Base-by-base conservation (phyloP, 2,888 invertebrate species). In the Lasioglossum zephyrum region DNA sequence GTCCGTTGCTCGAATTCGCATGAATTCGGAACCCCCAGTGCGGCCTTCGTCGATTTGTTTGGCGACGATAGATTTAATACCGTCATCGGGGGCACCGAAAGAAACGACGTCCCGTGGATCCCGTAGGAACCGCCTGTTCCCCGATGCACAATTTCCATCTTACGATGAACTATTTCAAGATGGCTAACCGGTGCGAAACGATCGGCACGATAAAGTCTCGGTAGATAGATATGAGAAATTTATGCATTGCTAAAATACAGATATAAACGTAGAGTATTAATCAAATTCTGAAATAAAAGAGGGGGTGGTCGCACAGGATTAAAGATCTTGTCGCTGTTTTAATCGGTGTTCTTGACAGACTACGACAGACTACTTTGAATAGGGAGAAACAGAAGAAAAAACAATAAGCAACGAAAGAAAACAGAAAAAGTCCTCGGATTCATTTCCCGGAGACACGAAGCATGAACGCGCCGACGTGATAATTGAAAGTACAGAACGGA, bases 1-100 rank as follows among this genome's bases (percentile, higher is more conserved):
- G 69, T 73, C 41, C 86, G 75, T 78, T 79, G 49, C 77, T 26
- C 76, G 53, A n/a, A 53, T 53, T 79, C 81, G 41, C 72, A 22
- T 26, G 63, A 74, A 82, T 76, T 79, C 72, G 81, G 77, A 84
- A 79, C 26, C 84, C 22, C 41, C 49, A 1, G 16, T 16, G 72
- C 39, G 44, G 36, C 53, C 22, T 22, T 11, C 31, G 69, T 53
- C 76, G 78, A 78, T 78, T 78, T 70, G 78, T 86, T 80, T 73
- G 41, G 31, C 18, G 57, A 16, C 49, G 73, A 80, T n/a, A 26
- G 13, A 73, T 80, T 69, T 44, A 72, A 66, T 74, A 49, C 39
- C 16, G 26, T 22, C n/a, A 60, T 22, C 49, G 63, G 22, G 31
- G 2, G 13, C 39, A n/a, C 8, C 13, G 73, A 47, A 44, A 6